A percentile compares a stretch with the other conserved stretches of the same genome.
Conservation (phyloP, 1,140 invertebrate genomes). For the Aphaenogaster floridana region DNA sequence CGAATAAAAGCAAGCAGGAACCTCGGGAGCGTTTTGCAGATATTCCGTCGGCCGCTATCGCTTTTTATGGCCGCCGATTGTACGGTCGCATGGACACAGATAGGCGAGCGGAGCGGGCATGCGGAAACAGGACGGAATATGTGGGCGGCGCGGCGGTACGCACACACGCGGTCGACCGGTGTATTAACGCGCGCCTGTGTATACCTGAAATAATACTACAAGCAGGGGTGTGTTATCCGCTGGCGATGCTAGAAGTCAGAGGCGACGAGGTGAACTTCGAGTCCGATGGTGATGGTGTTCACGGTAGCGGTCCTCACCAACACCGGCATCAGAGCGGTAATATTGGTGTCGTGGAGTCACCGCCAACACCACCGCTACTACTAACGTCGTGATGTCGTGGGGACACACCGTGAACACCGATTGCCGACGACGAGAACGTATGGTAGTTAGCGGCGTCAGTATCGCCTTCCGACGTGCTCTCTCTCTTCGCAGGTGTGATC, state of each 20-base stretch:
- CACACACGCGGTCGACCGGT: conserved; percentile 27
- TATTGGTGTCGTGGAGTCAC: conserved; percentile 33
- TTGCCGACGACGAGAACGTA: not conserved
- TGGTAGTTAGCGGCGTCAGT: not conserved
- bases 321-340: conserved; percentile 16
- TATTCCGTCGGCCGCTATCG: conserved; percentile 70
- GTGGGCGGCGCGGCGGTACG: conserved; percentile 27
- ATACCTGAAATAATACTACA: conserved; percentile 77
- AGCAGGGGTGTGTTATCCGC: conserved; percentile 69
- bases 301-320: conserved; percentile 35
- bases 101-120: conserved; percentile 53
- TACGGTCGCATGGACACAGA: conserved; percentile 68
- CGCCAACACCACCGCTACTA: not conserved
- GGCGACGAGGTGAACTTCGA: not conserved
- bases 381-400: not conserved
- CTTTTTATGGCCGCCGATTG: conserved; percentile 73
- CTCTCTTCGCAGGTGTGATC: conserved; percentile 63
- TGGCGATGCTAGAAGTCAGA: conserved; percentile 44
- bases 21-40: conserved; percentile 68
- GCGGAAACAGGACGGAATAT: conserved; percentile 48
- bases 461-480: conserved; percentile 15
- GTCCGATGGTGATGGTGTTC: conserved; percentile 44
- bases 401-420: not conserved
- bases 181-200: conserved; percentile 54
- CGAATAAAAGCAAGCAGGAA: conserved; percentile 72